A percentile compares a stretch with the other conserved stretches of the same genome.
phyloP scores from a whole-genome alignment of 64 coral and sea anemone genomes.

The Hydrozoanthus tunicans region DNA sequence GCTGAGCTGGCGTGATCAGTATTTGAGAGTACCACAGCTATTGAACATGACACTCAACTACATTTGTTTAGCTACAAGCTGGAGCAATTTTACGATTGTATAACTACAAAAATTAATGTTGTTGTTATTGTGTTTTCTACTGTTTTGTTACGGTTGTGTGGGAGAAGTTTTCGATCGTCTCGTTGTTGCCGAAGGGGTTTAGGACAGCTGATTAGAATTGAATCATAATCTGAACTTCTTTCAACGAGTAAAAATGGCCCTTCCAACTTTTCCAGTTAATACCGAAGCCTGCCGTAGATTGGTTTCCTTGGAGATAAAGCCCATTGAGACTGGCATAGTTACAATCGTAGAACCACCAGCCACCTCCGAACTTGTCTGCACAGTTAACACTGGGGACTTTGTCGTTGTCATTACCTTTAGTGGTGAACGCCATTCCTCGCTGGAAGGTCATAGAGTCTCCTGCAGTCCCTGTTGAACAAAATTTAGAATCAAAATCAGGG shows the following conservation, averaged over 20 bases:
- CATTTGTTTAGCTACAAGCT: too few relatives aligned
- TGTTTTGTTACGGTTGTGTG: too few relatives aligned
- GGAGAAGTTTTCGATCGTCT: too few relatives aligned
- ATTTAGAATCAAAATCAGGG: background rate
- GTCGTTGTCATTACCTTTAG: slow-evolving; percentile 38
- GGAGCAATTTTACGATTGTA: too few relatives aligned
- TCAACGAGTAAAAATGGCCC: slow-evolving; percentile 38
- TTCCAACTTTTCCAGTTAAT: slow-evolving; percentile 45
- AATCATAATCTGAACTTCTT: slow-evolving; percentile 43
- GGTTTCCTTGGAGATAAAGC: slow-evolving; percentile 47
- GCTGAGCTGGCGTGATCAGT: too few relatives aligned
- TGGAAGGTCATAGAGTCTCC: slow-evolving; percentile 44
- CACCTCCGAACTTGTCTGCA: slow-evolving; percentile 21
- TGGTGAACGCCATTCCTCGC: slow-evolving; percentile 54
- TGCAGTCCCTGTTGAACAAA: background rate
- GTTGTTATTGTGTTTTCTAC: too few relatives aligned
- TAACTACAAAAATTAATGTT: too few relatives aligned
- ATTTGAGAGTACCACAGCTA: too few relatives aligned
- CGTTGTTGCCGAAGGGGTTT: too few relatives aligned
- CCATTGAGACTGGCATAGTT: slow-evolving; percentile 45
- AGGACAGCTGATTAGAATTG: background rate
- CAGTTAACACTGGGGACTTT: slow-evolving; percentile 8
- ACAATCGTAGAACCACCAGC: slow-evolving; percentile 58
- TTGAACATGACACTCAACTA: too few relatives aligned
- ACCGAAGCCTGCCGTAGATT: background rate